A percentile compares a stretch with the other conserved stretches of the same genome.
phyloP scores from a whole-genome alignment of 2,888 invertebrate genomes.

The Synanthedon formicaeformis region DNA sequence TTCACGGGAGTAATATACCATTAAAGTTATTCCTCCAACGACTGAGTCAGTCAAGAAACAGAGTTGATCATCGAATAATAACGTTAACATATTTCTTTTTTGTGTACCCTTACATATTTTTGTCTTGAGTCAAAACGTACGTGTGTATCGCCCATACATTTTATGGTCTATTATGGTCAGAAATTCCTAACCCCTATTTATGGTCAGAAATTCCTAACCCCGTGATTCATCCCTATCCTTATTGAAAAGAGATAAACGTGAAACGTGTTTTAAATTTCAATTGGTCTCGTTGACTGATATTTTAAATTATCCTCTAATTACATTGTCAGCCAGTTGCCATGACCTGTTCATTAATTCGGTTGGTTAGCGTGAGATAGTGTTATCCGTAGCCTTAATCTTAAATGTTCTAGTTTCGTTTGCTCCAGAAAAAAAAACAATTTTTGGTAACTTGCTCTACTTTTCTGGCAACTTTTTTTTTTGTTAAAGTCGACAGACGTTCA shows the following conservation, averaged over 20 bases:
- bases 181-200: slow-evolving; percentile 24
- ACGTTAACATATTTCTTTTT: too few relatives aligned
- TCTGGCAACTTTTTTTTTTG: too few relatives aligned
- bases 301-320: too few relatives aligned
- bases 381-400: slow-evolving; percentile 23
- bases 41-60: too few relatives aligned
- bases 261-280: background rate
- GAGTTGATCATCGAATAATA: too few relatives aligned
- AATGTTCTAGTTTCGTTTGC: slow-evolving; percentile 12
- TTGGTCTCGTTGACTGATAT: too few relatives aligned
- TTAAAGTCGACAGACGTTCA: too few relatives aligned
- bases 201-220: slow-evolving; percentile 33
- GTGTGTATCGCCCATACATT: slow-evolving; percentile 27
- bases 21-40: too few relatives aligned
- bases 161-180: slow-evolving; percentile 29
- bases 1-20: too few relatives aligned
- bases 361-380: slow-evolving; percentile 17
- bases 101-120: slow-evolving; percentile 10
- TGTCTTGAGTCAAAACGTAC: slow-evolving; percentile 33
- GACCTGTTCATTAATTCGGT: slow-evolving; percentile 22
- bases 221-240: slow-evolving; percentile 29
- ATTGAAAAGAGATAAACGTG: background rate
- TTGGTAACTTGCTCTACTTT: too few relatives aligned
- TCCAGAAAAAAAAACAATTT: too few relatives aligned
- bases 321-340: too few relatives aligned